Evolutionary conservation across 2,888 invertebrate genomes (phyloP), one percentile per base, ranked within the genome.

Genomic region (Dioctria linearis): DNA sequence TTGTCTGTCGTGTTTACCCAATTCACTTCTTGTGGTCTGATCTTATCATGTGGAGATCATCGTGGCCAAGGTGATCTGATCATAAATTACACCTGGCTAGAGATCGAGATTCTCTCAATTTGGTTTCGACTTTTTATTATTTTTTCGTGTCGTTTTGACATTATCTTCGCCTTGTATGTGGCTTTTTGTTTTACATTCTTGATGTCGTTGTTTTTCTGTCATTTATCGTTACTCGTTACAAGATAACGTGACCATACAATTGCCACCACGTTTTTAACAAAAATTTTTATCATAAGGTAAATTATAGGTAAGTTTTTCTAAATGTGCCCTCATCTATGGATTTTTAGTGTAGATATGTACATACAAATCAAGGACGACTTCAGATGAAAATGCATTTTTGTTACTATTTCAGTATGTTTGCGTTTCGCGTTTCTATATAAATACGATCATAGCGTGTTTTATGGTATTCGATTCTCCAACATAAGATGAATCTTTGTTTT

Each of bases 161-260:
- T 79, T 79, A 79, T 79, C 69, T 79, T 79, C 66, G 42, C 25
- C 13, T 49, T 57, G 78, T 79, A 66, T 79, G 78, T 66, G 78
- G 57, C 67, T 79, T 79, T 79, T 79, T 79, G 79, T 79, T 69
- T 79, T 79, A 79, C 79, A 79, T 79, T 67, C 59, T 25, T 71
- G 61, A 67, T 79, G 67, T 78, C 57, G 57, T 79, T 75, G 73
- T 75, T 76, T 76, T 76, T 61, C 76, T 57, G 76, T 76, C 76
- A 76, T 66, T 78, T 78, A 79, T 79, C 79, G 51, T 42, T 42
- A 42, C 67, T 79, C 57, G 79, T 80, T 81, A 82, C 82, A 82
- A 81, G 81, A 81, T 81, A 79, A 82, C 81, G 80, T 81, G 79
- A 82, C 78, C 57, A 49, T 69, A 67, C 82, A 82, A 82, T 82